These are phyloP conservation scores for Falco concolor DNA, from an alignment of 2,797 vertebrate genomes.

Conservation along the genomic window DNA sequence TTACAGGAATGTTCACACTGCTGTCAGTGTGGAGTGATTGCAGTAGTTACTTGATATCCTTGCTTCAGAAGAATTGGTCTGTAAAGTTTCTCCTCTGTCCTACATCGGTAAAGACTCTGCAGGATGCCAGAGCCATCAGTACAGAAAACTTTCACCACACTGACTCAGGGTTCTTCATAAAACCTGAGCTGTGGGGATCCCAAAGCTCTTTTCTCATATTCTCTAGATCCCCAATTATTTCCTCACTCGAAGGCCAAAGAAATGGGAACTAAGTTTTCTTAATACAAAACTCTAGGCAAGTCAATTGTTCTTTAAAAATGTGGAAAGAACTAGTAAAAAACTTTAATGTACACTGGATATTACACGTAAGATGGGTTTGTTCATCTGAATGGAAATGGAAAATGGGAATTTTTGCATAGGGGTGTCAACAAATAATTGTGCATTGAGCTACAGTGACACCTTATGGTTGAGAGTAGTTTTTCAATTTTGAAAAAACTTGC, in stretches of 20 bases:
- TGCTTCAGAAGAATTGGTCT: not conserved
- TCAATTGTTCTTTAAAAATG: not conserved
- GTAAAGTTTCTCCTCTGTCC: not conserved
- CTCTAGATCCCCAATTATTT: not conserved
- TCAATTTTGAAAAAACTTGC: not conserved
- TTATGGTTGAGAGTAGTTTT: slow-evolving; percentile 34
- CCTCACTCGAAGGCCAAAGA: not conserved
- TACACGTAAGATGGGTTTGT: not conserved
- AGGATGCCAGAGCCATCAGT: not conserved
- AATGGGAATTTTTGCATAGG: not conserved
- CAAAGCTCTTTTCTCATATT: not conserved
- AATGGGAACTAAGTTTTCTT: not conserved
- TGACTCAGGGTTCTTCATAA: not conserved
- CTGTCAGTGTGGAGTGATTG: not conserved
- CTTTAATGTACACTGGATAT: not conserved
- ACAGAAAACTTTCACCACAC: not conserved
- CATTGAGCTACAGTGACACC: slow-evolving; percentile 49
- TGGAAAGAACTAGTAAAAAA: not conserved
- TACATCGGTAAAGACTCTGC: not conserved
- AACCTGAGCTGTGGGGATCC: not conserved
- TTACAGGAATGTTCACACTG: not conserved
- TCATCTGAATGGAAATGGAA: not conserved
- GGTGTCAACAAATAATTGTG: not conserved
- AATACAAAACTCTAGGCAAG: not conserved
- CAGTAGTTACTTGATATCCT: not conserved